Percentiles rank a stretch among this genome's conserved stretches.
phyloP scores from a whole-genome alignment of 2,113 vertebrate genomes.

The Stegastes partitus region DNA sequence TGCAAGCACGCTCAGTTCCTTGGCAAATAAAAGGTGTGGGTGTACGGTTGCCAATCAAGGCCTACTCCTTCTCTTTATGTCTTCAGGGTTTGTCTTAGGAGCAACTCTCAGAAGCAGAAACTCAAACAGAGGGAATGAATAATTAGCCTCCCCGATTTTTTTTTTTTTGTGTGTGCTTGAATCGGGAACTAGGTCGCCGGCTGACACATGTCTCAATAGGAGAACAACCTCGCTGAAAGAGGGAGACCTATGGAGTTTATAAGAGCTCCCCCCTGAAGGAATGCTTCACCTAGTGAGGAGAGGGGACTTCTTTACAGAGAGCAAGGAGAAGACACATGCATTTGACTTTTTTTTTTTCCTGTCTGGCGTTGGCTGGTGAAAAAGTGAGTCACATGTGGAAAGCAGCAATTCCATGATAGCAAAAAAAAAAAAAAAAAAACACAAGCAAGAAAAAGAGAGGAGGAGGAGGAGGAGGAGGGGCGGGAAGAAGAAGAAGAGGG shows the following conservation, averaged over 20 bases:
- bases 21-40: slow-evolving; percentile 77
- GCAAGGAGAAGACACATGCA: slow-evolving; percentile 44
- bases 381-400: slow-evolving; percentile 83
- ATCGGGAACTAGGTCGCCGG: slow-evolving; percentile 71
- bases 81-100: slow-evolving; percentile 73
- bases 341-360: slow-evolving; percentile 57
- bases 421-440: slow-evolving; percentile 47
- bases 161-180: slow-evolving; percentile 54
- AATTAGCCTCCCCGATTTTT: slow-evolving; percentile 71
- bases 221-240: slow-evolving; percentile 57
- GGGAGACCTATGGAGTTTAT: slow-evolving; percentile 56
- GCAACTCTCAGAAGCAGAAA: slow-evolving; percentile 64
- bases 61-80: slow-evolving; percentile 74
- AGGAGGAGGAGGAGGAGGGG: slow-evolving; percentile 54
- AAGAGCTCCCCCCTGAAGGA: slow-evolving; percentile 61
- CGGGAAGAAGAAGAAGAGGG: slow-evolving; percentile 44
- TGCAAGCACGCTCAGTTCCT: slow-evolving; percentile 65
- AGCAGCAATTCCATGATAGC: slow-evolving; percentile 68
- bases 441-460: slow-evolving; percentile 51
- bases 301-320: slow-evolving; percentile 19
- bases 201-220: slow-evolving; percentile 71
- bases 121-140: slow-evolving; percentile 78
- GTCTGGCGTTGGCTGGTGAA: slow-evolving; percentile 79
- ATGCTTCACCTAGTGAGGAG: slow-evolving; percentile 56
- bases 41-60: slow-evolving; percentile 77